Conservation (phyloP, 2,888 invertebrate species). For the Microplitis manilae region DNA sequence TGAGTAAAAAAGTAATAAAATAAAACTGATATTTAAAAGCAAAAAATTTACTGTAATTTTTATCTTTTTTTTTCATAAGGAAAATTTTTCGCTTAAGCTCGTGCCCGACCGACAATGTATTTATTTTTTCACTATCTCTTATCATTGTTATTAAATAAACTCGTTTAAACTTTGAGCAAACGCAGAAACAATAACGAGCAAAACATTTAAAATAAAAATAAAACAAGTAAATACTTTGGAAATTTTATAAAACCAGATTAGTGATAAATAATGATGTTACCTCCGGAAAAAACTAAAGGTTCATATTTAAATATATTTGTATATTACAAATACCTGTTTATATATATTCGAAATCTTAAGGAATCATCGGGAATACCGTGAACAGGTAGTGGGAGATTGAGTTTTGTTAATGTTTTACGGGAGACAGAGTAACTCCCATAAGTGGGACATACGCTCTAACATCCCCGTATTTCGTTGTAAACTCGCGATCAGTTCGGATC, state of each 20-base stretch:
- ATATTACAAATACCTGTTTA: background rate
- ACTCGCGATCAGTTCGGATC: constrained; percentile 63
- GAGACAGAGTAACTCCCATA: constrained; percentile 62
- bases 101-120: background rate
- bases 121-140: background rate
- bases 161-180: background rate
- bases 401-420: constrained; percentile 58
- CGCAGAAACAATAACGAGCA: background rate
- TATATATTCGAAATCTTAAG: constrained; percentile 18
- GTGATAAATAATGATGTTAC: background rate
- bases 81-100: background rate
- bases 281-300: background rate
- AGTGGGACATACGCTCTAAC: constrained; percentile 68
- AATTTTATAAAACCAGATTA: background rate
- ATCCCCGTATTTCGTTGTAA: constrained; percentile 67
- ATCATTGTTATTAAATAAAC: background rate
- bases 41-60: background rate
- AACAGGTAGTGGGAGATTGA: constrained; percentile 34
- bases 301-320: background rate
- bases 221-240: background rate
- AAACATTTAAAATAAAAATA: background rate
- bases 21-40: background rate
- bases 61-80: background rate
- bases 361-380: constrained; percentile 24
- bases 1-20: background rate